Evolutionary conservation across 2,797 vertebrate species (phyloP).

Genomic region (Glossophaga mutica): DNA sequence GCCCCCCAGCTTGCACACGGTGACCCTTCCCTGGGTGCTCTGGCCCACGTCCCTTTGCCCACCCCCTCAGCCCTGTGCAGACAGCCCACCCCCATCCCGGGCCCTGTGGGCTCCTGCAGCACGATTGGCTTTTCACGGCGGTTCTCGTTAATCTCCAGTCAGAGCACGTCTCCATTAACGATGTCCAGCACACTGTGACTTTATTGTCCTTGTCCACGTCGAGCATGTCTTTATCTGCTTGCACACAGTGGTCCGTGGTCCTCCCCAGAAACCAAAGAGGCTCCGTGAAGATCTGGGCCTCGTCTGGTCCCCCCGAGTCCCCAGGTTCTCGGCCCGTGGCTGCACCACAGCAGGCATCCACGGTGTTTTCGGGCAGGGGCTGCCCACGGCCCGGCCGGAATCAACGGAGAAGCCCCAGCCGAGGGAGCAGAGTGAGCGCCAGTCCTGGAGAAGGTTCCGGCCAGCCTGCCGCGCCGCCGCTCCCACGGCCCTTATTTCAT

Average conservation of each 20-base stretch:
- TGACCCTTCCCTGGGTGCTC: background rate
- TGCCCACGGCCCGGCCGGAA: no score
- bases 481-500: no score
- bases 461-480: no score
- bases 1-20: no score
- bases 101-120: background rate
- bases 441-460: no score
- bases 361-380: background rate
- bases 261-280: background rate
- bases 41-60: no score
- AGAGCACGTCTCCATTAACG: background rate
- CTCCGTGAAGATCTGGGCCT: background rate
- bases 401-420: no score
- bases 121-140: rapidly evolving
- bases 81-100: rapidly evolving
- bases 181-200: rapidly evolving
- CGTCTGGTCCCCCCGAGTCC: background rate
- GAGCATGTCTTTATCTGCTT: no score
- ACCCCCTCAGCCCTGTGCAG: background rate
- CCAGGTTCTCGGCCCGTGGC: background rate
- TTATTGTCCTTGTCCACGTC: no score
- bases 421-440: no score
- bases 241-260: background rate
- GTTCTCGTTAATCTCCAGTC: no score
- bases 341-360: rapidly evolving